Percentiles rank a stretch among this genome's conserved stretches.
Evolutionary conservation across 1,140 invertebrate species (phyloP).

Genomic region (Anastrepha ludens): DNA sequence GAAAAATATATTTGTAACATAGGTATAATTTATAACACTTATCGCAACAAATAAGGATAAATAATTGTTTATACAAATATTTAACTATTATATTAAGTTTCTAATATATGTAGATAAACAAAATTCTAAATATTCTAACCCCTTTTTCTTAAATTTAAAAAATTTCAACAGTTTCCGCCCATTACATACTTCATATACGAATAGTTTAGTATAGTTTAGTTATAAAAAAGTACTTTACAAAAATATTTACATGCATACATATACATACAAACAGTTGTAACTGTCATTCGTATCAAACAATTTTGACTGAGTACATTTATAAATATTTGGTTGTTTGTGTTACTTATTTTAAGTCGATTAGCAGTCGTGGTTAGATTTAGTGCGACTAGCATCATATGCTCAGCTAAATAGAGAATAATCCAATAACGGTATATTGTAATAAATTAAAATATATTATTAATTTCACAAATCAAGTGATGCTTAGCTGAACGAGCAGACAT

Average conservation of each 20-base stretch:
- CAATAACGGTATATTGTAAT: neutral
- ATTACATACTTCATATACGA: neutral
- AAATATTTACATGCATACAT: constrained; percentile 15
- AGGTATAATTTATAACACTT: neutral
- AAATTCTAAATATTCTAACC: neutral
- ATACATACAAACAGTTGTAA: neutral
- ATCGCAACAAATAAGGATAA: neutral
- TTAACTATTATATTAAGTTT: neutral
- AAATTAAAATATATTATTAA: neutral
- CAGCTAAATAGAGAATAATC: neutral
- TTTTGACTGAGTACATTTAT: neutral
- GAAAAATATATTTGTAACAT: neutral
- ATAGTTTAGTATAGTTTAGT: constrained; percentile 4
- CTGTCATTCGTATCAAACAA: neutral
- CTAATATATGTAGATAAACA: neutral
- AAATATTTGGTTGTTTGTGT: neutral
- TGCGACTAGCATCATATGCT: neutral
- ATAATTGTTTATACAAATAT: neutral
- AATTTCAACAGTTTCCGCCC: too few relatives aligned
- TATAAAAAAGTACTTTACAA: constrained; percentile 32
- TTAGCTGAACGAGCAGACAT: neutral
- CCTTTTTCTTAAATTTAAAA: neutral
- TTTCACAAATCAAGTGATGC: neutral
- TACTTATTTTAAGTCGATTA: neutral
- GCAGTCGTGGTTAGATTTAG: neutral